Evolutionary conservation across 2,797 vertebrate species (phyloP).

Genomic region (Podargus strigoides): DNA sequence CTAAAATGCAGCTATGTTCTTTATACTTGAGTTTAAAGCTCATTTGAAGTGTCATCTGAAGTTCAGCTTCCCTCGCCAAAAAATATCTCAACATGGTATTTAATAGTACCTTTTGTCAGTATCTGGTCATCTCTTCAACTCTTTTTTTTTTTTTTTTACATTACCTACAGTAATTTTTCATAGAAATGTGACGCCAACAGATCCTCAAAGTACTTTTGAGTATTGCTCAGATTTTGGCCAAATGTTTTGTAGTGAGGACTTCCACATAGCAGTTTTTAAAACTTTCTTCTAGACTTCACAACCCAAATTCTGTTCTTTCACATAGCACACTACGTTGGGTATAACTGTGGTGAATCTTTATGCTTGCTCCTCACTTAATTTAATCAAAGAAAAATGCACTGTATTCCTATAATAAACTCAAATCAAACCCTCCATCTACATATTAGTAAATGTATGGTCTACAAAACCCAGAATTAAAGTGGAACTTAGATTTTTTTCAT

Average conservation of each 20-base stretch:
- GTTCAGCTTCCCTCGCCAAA: not conserved
- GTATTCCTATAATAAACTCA: not conserved
- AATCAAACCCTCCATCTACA: not conserved
- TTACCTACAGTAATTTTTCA: not conserved
- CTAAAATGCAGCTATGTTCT: not conserved
- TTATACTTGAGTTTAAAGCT: not conserved
- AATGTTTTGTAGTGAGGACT: not conserved
- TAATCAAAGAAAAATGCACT: not conserved
- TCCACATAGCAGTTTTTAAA: not conserved
- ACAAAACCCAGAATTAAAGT: not conserved
- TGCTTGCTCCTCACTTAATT: not conserved
- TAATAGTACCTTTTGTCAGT: not conserved
- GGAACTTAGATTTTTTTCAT: not conserved
- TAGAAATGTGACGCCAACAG: not conserved
- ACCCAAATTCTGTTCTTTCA: not conserved
- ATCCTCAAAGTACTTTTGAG: not conserved
- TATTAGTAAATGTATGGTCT: not conserved
- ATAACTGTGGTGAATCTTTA: not conserved
- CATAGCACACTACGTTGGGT: not conserved
- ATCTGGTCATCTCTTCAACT: not conserved
- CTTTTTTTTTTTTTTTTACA: not conserved
- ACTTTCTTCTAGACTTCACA: not conserved
- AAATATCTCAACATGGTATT: not conserved
- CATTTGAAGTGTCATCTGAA: not conserved
- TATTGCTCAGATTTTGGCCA: not conserved